phyloP scores from a whole-genome alignment of 2,797 vertebrate genomes.

The Syndactyla subalaris region DNA sequence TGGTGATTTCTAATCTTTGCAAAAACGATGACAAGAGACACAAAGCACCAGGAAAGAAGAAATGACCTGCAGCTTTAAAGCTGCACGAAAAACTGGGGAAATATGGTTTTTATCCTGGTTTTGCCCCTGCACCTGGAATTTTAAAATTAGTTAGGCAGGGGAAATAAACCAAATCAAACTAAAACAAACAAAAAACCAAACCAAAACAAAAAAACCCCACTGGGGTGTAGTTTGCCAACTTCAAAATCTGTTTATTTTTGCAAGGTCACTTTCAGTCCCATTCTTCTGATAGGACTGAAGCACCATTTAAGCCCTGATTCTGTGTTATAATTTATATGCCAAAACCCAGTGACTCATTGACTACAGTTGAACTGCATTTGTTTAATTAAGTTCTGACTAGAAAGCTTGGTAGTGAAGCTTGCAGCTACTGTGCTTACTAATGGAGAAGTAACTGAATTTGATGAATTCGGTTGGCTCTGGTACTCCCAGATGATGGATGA shows the following conservation, averaged over 20 bases:
- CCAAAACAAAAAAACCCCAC: not conserved
- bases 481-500: not conserved
- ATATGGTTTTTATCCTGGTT: not conserved
- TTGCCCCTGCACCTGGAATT: slow-evolving; percentile 33
- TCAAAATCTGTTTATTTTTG: slow-evolving; percentile 7
- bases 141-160: not conserved
- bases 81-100: not conserved
- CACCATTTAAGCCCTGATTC: not conserved
- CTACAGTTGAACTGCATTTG: not conserved
- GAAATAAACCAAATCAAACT: not conserved
- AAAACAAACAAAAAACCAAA: not conserved
- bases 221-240: not conserved
- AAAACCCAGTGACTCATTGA: not conserved
- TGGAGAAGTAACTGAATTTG: not conserved
- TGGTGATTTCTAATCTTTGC: not conserved
- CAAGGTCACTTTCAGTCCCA: not conserved
- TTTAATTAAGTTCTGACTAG: not conserved
- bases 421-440: not conserved
- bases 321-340: not conserved
- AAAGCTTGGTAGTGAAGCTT: not conserved
- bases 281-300: not conserved
- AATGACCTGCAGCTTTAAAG: slow-evolving; percentile 8
- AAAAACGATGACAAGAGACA: not conserved
- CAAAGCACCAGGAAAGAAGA: slow-evolving; percentile 1
- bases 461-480: not conserved